These are phyloP conservation scores for Drosophila neotestacea DNA, from an alignment of 2,888 invertebrate genomes.

Conservation along the genomic window DNA sequence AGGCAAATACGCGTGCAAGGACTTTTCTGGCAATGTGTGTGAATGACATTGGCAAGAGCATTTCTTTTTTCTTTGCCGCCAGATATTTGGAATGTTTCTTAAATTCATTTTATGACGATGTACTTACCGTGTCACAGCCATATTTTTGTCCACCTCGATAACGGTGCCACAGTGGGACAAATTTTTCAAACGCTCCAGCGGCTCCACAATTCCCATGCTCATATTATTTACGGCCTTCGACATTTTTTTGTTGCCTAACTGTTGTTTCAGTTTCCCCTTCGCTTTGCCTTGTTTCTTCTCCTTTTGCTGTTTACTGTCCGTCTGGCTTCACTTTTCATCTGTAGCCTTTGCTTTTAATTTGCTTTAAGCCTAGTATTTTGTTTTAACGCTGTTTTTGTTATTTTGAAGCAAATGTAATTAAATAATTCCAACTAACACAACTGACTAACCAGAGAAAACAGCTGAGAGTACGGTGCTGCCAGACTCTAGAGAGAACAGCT, in stretches of 20 bases:
- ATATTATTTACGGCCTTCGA: conserved; percentile 82
- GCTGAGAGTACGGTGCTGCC: conserved; percentile 27
- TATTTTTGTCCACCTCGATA: conserved; percentile 90
- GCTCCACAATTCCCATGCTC: conserved; percentile 87
- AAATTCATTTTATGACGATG: no score
- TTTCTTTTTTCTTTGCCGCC: conserved; percentile 26
- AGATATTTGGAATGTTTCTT: background rate
- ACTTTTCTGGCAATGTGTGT: conserved; percentile 27
- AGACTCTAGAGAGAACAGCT: no score
- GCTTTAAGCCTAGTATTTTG: conserved; percentile 8
- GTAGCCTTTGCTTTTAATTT: no score
- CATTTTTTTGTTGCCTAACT: conserved; percentile 48
- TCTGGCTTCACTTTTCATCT: conserved; percentile 25
- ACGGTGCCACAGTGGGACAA: conserved; percentile 89
- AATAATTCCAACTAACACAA: conserved; percentile 53
- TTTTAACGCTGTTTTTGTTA: conserved; percentile 27
- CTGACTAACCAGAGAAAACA: conserved; percentile 47
- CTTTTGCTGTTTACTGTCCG: conserved; percentile 1
- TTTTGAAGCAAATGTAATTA: conserved; percentile 43
- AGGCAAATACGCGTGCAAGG: conserved; percentile 59
- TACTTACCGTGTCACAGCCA: conserved; percentile 90
- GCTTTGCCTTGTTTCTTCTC: background rate
- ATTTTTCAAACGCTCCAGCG: conserved; percentile 89
- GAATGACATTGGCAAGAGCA: conserved; percentile 37
- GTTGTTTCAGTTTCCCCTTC: conserved; percentile 11